Percentiles rank a stretch among this genome's conserved stretches.
Evolutionary conservation across 2,113 vertebrate species (phyloP).

Genomic region (Loxodonta africana): DNA sequence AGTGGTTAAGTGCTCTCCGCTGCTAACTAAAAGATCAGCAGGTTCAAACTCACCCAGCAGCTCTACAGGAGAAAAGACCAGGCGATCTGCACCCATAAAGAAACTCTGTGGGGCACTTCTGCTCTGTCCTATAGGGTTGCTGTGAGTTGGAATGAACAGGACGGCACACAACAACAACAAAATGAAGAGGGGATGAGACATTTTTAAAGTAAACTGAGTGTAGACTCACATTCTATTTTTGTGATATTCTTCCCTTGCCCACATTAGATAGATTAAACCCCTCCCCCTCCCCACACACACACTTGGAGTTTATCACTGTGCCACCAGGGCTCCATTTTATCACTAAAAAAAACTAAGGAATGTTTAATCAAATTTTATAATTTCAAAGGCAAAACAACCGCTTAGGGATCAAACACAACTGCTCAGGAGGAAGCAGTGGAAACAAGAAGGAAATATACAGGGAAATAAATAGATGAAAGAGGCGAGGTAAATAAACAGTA

Average conservation of each 20-base stretch:
- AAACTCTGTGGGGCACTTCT: background rate
- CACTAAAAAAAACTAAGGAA: background rate
- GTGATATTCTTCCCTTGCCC: background rate
- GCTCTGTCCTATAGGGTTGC: background rate
- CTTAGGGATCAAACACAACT: background rate
- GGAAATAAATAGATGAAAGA: slow-evolving; percentile 45
- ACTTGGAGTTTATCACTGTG: background rate
- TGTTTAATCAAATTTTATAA: slow-evolving; percentile 31
- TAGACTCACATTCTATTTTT: background rate
- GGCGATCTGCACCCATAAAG: background rate
- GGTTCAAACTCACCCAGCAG: background rate
- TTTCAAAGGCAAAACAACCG: background rate
- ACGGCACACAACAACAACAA: background rate
- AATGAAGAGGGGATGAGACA: background rate
- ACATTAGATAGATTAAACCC: background rate
- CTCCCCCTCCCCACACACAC: background rate
- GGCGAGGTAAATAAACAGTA: background rate
- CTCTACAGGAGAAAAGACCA: background rate
- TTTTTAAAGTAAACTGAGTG: background rate
- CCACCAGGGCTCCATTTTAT: background rate
- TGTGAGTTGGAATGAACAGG: background rate
- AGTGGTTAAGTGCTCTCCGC: background rate
- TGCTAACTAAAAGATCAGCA: background rate
- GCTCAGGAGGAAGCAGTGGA: background rate
- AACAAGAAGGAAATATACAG: background rate